Evolutionary conservation across 2,113 vertebrate genomes (phyloP), one percentile per base, ranked within the genome.

Genomic region (Centropus unirufus): DNA sequence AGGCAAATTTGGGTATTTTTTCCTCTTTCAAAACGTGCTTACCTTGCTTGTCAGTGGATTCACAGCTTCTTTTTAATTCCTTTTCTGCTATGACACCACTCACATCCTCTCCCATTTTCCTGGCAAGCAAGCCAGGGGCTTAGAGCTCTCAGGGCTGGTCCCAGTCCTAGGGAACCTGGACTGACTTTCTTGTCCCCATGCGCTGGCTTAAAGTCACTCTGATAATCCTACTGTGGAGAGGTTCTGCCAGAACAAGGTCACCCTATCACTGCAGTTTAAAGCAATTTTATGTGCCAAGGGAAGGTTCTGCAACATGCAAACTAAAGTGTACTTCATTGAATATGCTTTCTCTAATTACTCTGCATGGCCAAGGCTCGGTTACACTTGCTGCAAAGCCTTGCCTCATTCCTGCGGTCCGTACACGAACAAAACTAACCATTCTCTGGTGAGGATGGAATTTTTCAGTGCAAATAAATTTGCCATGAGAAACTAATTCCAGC

Each of bases 31-130:
- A 92, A 94, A 67, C 32, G 12, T 47, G 42, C 82, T 92, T 95
- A 82, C 92, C 66, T 93, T 30, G 40, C 69, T 87, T 93, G 75
- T 77, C 86, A 69, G 51, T 51, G 63, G 70, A 76, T 85, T 88
- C 67, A 36, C 59, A 74, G 66, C 52, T 81, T 54, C 69, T 92
- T 89, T 77, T 78, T 67, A 58, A 95, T 84, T 95, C 80, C 32
- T 87, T 76, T 76, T 82, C 66, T 81, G 52, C 52, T 36, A 40
- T 90, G 66, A 49, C 69, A 92, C 51, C 34, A 30, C 3, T 3
- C 57, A 89, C 87, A 69, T 62, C 58, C 58, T 68, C 42, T 67
- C 73, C 82, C 57, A 29, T 91, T 84, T 89, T 46, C n/a, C 58
- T 76, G 44, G 40, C 62, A 93, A 69, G 46, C 11, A 85, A 84